Evolutionary conservation across 2,113 vertebrate species (phyloP).

Genomic region (Cyprinus carpio): DNA sequence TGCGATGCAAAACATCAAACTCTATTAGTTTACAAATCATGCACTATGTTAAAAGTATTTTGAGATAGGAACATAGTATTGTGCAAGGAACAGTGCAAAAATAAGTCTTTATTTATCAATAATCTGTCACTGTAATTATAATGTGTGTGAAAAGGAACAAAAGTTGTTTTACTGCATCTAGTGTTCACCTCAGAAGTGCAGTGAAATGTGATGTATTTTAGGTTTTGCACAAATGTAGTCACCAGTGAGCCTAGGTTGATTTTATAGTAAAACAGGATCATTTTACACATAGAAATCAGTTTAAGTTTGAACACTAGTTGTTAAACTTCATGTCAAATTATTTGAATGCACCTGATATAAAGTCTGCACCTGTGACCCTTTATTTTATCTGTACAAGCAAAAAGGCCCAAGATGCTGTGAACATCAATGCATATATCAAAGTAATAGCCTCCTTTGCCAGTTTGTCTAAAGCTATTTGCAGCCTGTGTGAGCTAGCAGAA

Average conservation of each 20-base stretch:
- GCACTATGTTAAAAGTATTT: no score
- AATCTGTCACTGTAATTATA: no score
- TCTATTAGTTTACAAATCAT: no score
- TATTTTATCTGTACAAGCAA: constrained; percentile 7
- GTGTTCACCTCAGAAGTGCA: neutral
- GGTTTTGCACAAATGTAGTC: no score
- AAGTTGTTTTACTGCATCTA: neutral
- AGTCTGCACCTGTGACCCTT: neutral
- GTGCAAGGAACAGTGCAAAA: no score
- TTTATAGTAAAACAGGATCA: no score
- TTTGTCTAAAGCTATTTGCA: constrained; percentile 1
- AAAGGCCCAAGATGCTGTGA: constrained; percentile 1
- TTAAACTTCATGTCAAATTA: neutral
- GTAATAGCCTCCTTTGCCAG: constrained; percentile 21
- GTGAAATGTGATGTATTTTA: no score
- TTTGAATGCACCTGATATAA: neutral
- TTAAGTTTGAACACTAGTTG: neutral
- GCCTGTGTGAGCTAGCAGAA: constrained; percentile 10
- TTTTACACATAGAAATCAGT: neutral
- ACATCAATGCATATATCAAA: constrained; percentile 17
- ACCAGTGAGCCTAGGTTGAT: no score
- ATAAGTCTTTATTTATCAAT: no score
- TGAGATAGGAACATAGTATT: no score
- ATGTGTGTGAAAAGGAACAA: no score
- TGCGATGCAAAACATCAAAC: no score